These are phyloP conservation scores for Saguinus oedipus DNA, from an alignment of 2,797 vertebrate species.

Conservation along the genomic window DNA sequence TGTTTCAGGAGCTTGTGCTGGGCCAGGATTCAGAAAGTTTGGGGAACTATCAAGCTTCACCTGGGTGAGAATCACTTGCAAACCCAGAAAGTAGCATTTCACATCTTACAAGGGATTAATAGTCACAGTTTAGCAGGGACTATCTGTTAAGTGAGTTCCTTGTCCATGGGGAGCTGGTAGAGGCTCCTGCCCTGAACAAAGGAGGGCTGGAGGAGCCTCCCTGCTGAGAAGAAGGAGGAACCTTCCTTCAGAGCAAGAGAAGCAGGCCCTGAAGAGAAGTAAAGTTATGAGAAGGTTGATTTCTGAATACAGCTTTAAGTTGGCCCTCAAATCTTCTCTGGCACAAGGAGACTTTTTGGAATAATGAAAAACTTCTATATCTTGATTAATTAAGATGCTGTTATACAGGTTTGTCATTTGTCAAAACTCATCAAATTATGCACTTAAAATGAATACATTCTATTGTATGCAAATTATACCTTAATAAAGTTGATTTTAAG, in stretches of 20 bases:
- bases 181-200: background rate
- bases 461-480: background rate
- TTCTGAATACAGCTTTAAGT: background rate
- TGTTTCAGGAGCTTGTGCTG: background rate
- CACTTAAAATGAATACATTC: background rate
- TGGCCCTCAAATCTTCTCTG: background rate
- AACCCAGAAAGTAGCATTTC: background rate
- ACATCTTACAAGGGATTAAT: background rate
- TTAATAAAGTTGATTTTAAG: conserved; percentile 11
- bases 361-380: background rate
- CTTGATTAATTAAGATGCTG: background rate
- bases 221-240: background rate
- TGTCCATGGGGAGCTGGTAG: background rate
- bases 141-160: background rate
- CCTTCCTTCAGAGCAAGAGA: background rate
- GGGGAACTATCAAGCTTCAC: background rate
- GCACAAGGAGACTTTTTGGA: background rate
- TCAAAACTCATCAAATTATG: background rate
- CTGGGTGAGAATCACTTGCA: background rate
- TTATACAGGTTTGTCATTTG: background rate
- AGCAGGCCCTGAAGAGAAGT: no score
- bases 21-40: background rate
- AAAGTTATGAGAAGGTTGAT: background rate
- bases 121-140: background rate
- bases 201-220: background rate